phyloP scores from a whole-genome alignment of 2,888 invertebrate species.

The Tetragnatha montana region DNA sequence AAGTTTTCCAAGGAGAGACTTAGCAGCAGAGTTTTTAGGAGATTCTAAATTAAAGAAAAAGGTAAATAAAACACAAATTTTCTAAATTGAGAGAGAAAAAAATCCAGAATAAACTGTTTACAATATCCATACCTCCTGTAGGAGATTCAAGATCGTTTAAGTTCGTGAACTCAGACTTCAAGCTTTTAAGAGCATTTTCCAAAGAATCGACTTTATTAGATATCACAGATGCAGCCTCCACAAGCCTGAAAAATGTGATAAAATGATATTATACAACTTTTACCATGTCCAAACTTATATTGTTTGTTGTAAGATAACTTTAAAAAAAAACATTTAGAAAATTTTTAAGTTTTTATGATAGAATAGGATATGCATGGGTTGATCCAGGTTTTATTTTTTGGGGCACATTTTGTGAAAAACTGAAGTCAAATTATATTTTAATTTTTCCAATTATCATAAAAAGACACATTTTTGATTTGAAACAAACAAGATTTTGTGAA shows the following conservation, averaged over 20 bases:
- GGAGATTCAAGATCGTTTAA: slow-evolving; percentile 3
- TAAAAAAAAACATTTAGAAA: background rate
- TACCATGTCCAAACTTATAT: no score
- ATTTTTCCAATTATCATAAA: no score
- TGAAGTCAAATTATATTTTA: no score
- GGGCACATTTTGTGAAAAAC: no score
- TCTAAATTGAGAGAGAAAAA: background rate
- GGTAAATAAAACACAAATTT: slow-evolving; percentile 9
- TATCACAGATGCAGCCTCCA: slow-evolving; percentile 21
- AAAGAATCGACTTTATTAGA: slow-evolving; percentile 50
- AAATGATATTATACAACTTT: background rate
- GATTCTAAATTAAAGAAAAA: slow-evolving; percentile 15
- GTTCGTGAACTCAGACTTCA: slow-evolving; percentile 1
- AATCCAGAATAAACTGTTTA: background rate
- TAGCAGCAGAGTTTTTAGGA: slow-evolving; percentile 9
- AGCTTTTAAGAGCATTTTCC: slow-evolving; percentile 30
- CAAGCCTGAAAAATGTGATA: slow-evolving; percentile 9
- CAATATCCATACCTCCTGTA: slow-evolving; percentile 17
- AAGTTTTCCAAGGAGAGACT: slow-evolving; percentile 35
- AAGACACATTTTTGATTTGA: no score
- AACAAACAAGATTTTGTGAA: no score
- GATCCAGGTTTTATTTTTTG: no score
- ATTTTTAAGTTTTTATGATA: no score
- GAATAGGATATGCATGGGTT: no score
- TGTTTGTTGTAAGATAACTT: background rate